These are phyloP conservation scores for Merluccius polli DNA, from an alignment of 2,797 vertebrate species.

Conservation along the genomic window DNA sequence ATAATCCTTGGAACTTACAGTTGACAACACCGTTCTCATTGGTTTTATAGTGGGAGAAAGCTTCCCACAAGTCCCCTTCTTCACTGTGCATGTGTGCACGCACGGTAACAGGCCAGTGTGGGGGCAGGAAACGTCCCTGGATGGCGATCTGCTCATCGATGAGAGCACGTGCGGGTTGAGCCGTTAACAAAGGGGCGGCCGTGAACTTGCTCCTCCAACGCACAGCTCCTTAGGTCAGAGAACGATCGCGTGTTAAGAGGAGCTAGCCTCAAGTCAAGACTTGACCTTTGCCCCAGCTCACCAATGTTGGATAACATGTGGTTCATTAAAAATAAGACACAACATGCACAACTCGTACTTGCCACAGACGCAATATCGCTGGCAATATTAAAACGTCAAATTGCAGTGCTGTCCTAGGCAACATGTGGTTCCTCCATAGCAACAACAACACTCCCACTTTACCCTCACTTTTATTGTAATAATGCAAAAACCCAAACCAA, in stretches of 20 bases:
- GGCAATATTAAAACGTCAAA: no score
- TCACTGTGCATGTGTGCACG: constrained; percentile 56
- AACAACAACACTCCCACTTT: no score
- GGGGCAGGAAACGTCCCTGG: constrained; percentile 50
- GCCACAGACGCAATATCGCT: no score
- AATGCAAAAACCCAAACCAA: neutral
- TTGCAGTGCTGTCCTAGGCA: no score
- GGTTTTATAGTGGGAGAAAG: constrained; percentile 59
- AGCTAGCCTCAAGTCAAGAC: neutral
- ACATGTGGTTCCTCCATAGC: no score
- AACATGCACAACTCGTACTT: no score
- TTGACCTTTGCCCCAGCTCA: neutral
- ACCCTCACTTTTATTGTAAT: neutral
- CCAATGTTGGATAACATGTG: neutral
- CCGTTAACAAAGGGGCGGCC: constrained; percentile 50
- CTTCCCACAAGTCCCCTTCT: constrained; percentile 66
- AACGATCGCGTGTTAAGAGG: neutral
- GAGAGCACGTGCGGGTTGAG: constrained; percentile 51
- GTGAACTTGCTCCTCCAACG: constrained; percentile 40
- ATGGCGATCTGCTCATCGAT: constrained; percentile 61
- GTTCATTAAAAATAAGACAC: no score
- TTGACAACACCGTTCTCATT: constrained; percentile 45
- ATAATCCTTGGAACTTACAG: constrained; percentile 52
- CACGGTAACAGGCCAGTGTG: constrained; percentile 53
- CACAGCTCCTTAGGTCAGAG: constrained; percentile 24